Base-by-base conservation (phyloP, 2,797 vertebrate genomes). In the Spinus pinus region DNA sequence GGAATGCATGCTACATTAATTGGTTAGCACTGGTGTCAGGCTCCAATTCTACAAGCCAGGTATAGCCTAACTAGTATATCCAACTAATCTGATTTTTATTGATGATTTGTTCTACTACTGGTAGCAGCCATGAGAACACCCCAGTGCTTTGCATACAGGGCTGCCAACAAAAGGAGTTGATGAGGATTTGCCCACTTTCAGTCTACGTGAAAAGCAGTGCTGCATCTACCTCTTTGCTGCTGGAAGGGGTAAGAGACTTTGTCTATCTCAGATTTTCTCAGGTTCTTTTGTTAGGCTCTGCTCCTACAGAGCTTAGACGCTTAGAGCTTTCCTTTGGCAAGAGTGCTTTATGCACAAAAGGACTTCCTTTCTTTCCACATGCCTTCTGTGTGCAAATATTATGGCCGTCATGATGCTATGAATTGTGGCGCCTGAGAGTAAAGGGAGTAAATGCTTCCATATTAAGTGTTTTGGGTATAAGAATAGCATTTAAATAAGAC, bases 101-200 rank as follows among this genome's bases (percentile, higher is more conserved):
- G 33, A 53, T 27, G 5, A 44, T 81, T 77, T 88, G 88, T 84
- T 92, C 80, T 90, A 37, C 57, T 79, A 78, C 46, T 74, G 57
- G 72, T 56, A 88, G 80, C 80, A 84, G 74, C 75, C 61, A 49
- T 62, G 81, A 94, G 77, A 93, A 88, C 54, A 37, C 18, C 47
- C 27, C 86, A 91, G 77, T 85, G 89, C 86, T 94, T 89, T 85
- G 81, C 58, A 53, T 78, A 89, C 83, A 90, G 80, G 77, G 35
- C 86, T 93, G 74, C 93, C 89, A 95, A 90, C n/a, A 87, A 94
- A 84, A 94, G 83, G 90, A 93, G 88, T 61, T 61, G 50, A 74
- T 66, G 87, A 87, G 88, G 67, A 95, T 94, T 94, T 91, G 39
- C 69, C 71, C 79, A 35, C 47, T 86, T 95, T 92, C 31, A 24